phyloP scores from a whole-genome alignment of 2,113 vertebrate species.

The Rhea pennata region DNA sequence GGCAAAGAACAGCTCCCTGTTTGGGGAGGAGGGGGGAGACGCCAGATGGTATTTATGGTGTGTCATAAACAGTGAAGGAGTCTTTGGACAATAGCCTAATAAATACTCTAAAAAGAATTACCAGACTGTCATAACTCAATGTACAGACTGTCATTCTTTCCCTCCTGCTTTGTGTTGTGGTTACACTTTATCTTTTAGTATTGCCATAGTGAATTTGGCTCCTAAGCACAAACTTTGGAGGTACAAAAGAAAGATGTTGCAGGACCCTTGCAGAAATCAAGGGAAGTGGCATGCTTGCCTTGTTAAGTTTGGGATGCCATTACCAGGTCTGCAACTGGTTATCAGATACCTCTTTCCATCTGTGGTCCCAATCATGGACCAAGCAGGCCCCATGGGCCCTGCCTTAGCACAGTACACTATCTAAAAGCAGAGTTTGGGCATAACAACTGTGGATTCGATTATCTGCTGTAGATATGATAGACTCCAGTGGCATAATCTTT shows the following conservation, averaged over 20 bases:
- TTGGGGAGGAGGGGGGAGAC: neutral
- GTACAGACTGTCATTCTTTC: neutral
- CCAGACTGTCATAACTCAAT: neutral
- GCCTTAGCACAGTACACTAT: neutral
- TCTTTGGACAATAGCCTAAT: conserved; percentile 51
- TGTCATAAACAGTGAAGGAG: conserved; percentile 38
- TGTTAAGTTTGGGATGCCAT: neutral
- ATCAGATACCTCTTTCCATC: neutral
- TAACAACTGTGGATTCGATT: neutral
- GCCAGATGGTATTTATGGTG: conserved; percentile 42
- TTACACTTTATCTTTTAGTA: neutral
- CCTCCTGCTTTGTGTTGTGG: neutral
- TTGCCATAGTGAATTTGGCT: neutral
- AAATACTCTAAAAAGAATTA: conserved; percentile 30
- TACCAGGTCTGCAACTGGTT: neutral
- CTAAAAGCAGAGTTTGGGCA: neutral
- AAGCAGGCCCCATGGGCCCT: neutral
- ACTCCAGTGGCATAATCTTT: neutral
- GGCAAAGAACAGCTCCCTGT: conserved; percentile 33
- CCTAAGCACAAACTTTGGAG: neutral
- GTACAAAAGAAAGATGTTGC: neutral
- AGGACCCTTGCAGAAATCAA: neutral
- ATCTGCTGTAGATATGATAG: neutral
- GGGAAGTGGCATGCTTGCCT: neutral
- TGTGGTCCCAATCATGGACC: neutral